Evolutionary conservation across 2,113 vertebrate genomes (phyloP).

Genomic region (Serilophus lunatus): DNA sequence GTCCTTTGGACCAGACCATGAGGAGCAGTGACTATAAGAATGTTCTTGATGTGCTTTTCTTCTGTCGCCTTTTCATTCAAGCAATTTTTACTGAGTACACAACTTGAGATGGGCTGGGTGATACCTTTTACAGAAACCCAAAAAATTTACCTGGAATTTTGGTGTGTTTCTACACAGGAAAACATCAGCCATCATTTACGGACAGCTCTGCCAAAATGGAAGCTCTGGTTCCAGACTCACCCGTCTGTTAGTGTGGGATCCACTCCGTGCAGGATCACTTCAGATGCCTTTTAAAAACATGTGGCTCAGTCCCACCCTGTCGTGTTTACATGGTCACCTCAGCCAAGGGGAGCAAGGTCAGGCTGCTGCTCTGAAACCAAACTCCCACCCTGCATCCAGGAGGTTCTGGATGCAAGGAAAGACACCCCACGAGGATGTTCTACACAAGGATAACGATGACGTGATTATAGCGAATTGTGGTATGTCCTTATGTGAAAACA

Average conservation of each 20-base stretch:
- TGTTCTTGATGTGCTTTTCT: neutral
- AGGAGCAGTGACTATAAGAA: neutral
- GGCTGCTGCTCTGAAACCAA: neutral
- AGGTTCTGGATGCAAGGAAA: neutral
- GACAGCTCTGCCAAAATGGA: neutral
- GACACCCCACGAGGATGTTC: neutral
- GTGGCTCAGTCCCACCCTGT: neutral
- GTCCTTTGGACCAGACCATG: neutral
- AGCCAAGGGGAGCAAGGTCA: neutral
- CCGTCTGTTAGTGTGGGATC: neutral
- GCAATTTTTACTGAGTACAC: accelerated
- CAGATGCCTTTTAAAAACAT: neutral
- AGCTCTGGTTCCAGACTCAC: neutral
- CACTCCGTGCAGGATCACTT: accelerated
- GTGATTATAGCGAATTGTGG: accelerated
- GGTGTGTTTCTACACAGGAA: neutral
- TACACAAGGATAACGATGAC: accelerated
- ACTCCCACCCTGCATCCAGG: neutral
- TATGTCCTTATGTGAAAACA: neutral
- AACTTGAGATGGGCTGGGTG: neutral
- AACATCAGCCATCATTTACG: neutral
- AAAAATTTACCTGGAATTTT: neutral
- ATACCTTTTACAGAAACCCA: neutral
- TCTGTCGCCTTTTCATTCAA: neutral
- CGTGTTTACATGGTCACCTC: neutral